Base-by-base conservation (phyloP, 2,797 vertebrate genomes). In the Podargus strigoides region DNA sequence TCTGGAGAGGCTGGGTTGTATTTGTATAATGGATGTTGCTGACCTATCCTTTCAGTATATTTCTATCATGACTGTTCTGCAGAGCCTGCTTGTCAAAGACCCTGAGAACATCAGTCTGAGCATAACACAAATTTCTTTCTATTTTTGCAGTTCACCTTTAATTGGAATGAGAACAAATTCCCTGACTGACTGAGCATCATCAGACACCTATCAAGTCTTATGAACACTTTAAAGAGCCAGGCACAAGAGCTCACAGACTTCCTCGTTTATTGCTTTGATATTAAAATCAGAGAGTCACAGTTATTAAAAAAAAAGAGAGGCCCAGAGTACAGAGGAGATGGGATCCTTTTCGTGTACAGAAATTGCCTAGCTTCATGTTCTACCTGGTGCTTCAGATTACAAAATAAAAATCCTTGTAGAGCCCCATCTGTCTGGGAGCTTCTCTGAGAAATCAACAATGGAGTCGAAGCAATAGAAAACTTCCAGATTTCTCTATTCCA, bases 231-330 rank as follows among this genome's bases (percentile, higher is more conserved):
- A 75, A 91, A 96, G 73, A 83, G 79, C 18, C 80, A 79, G 62
- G 46, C 50, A 87, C 59, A 85, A 84, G 76, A 94, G 56, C 83
- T 84, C 66, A 80, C 85, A 79, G 41, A 58, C 68, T 94, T 89
- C 47, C 23, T 82, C 32, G 52, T 82, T 88, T 94, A 79, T 75
- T 90, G 72, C 64, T 95, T 95, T 93, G 89, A 92, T 95, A 95
- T 89, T 80, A 87, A 88, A 94, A 83, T 83, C 59, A 93, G 75
- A 79, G 59, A 85, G 72, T 52, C 44, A 36, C 53, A 62, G 59
- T 72, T 72, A 72, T 42, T 77, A 62, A 73, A 81, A 77, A 62
- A 73, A 81, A 77, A 9, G 41, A 85, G 66, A 66, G 14, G 72
- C 28, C 6, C 34, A 49, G 66, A 68, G 67, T 39, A 53, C 28